Conservation (phyloP, 2,888 invertebrate genomes). For the Tetrapedia diversipes region DNA sequence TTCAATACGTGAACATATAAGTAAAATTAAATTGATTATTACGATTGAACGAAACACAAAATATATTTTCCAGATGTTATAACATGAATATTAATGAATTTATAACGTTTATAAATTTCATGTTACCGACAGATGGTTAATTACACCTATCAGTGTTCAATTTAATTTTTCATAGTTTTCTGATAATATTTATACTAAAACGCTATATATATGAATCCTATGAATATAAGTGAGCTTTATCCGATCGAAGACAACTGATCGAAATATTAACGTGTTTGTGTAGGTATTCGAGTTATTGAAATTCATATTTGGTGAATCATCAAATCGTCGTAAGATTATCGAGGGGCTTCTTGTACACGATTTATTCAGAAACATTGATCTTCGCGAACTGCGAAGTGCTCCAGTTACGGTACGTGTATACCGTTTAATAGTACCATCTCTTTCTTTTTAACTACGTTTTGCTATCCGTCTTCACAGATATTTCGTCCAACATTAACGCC, state of each 20-base stretch:
- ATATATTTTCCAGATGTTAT: no score
- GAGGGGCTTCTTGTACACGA: constrained; percentile 93
- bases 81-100: no score
- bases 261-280: constrained; percentile 37
- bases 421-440: not conserved
- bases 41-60: no score
- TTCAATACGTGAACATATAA: no score
- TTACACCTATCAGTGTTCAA: no score
- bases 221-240: not conserved
- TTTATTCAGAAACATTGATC: constrained; percentile 93
- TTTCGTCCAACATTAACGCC: constrained; percentile 80
- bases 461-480: constrained; percentile 72
- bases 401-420: constrained; percentile 87
- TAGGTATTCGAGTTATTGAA: constrained; percentile 91
- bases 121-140: no score
- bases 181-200: no score
- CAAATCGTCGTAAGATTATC: constrained; percentile 88
- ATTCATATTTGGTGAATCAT: constrained; percentile 89
- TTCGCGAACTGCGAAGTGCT: constrained; percentile 93
- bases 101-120: no score
- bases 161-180: constrained; percentile 15
- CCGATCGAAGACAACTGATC: not conserved
- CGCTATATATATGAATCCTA: no score
- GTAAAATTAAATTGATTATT: no score
- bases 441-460: not conserved